phyloP scores from a whole-genome alignment of 1,140 invertebrate species.

The Pogonomyrmex barbatus region DNA sequence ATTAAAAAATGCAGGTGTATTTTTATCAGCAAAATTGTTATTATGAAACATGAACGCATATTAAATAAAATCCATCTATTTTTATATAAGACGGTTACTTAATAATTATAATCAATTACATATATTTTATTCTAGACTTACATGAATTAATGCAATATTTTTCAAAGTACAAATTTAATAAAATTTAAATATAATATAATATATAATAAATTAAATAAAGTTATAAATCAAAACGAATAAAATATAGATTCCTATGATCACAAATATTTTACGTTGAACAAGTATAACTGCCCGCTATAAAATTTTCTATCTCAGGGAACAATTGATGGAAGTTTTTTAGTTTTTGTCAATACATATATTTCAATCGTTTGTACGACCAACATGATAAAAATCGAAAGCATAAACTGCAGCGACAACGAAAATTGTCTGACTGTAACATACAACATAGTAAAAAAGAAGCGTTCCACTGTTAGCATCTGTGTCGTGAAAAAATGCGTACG shows the following conservation, averaged over 20 bases:
- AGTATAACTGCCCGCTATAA: not conserved
- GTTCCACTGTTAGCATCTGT: not conserved
- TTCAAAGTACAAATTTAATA: not conserved
- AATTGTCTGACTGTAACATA: constrained; percentile 1
- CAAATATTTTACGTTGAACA: constrained; percentile 13
- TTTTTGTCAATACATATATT: constrained; percentile 22
- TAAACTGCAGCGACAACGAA: constrained; percentile 22
- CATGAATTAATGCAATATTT: not conserved
- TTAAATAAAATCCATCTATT: not conserved
- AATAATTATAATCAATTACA: not conserved
- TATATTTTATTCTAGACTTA: not conserved
- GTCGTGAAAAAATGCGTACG: constrained; percentile 29
- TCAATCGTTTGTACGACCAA: constrained; percentile 9
- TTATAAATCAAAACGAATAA: not conserved
- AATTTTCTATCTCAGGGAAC: constrained; percentile 25
- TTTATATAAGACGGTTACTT: not conserved
- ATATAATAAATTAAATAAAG: not conserved
- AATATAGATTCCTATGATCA: not conserved
- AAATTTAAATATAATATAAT: constrained; percentile 6
- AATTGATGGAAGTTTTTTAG: not conserved
- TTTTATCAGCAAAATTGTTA: not conserved
- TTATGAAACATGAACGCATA: not conserved
- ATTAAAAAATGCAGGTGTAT: constrained; percentile 28
- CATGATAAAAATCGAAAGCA: not conserved
- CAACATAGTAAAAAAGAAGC: not conserved